Conservation (phyloP, 2,113 vertebrate genomes). For the Monopterus albus region DNA sequence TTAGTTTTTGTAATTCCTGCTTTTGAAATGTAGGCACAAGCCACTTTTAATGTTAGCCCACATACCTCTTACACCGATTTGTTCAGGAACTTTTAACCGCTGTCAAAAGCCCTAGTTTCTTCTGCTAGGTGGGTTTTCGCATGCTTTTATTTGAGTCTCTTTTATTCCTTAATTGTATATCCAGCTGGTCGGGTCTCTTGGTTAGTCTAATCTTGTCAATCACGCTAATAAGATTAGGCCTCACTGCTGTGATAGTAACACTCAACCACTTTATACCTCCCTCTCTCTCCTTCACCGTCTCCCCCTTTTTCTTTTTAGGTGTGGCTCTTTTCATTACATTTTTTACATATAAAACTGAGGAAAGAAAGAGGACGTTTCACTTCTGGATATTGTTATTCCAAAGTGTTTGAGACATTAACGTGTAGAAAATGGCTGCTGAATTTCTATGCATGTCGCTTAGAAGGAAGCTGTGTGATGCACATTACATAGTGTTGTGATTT, state of each 20-base stretch:
- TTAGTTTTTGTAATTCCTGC: neutral
- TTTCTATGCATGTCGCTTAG: neutral
- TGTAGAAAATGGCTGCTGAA: neutral
- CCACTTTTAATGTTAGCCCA: neutral
- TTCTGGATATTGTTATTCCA: neutral
- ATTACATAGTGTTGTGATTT: neutral
- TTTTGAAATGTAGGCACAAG: neutral
- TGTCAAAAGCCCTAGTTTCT: neutral
- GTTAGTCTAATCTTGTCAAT: conserved; percentile 71
- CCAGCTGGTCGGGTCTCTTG: conserved; percentile 70
- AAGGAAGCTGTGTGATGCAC: neutral
- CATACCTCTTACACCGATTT: conserved; percentile 11
- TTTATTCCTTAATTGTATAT: conserved; percentile 40
- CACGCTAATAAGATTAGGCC: conserved; percentile 76
- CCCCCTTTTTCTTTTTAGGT: conserved; percentile 5
- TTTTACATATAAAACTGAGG: neutral
- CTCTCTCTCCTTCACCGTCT: conserved; percentile 5
- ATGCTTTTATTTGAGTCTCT: conserved; percentile 17
- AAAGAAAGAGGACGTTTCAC: neutral
- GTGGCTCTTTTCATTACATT: neutral
- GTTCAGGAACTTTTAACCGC: conserved; percentile 5
- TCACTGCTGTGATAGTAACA: conserved; percentile 66
- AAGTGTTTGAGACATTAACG: neutral
- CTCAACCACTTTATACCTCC: conserved; percentile 43
- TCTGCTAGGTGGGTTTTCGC: conserved; percentile 12